Conservation (phyloP, 2,888 invertebrate genomes). For the Boloria euphrosyne region DNA sequence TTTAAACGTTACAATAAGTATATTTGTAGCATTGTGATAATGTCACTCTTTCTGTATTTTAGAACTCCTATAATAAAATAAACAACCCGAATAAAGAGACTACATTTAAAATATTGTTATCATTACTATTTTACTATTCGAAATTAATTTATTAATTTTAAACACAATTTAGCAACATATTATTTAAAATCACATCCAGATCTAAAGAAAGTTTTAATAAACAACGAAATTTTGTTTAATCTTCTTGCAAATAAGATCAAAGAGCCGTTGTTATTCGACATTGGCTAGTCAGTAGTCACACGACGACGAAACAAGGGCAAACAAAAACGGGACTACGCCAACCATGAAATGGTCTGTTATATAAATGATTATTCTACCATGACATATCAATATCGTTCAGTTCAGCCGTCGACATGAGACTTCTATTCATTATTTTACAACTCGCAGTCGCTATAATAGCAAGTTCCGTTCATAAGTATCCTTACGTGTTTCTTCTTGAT, state of each 20-base stretch:
- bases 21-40: neutral
- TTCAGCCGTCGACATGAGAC: constrained; percentile 60
- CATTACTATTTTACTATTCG: too few species aligned
- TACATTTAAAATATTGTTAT: too few species aligned
- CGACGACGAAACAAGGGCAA: constrained; percentile 58
- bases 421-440: constrained; percentile 52
- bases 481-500: constrained; percentile 70
- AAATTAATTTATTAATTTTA: too few species aligned
- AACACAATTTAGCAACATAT: neutral
- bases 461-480: constrained; percentile 72
- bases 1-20: neutral
- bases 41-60: neutral
- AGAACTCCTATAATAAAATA: neutral
- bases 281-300: constrained; percentile 66
- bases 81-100: neutral
- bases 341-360: constrained; percentile 68
- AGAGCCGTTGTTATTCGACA: constrained; percentile 52
- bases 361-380: constrained; percentile 70
- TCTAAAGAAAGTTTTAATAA: constrained; percentile 35
- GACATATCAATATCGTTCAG: constrained; percentile 56
- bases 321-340: constrained; percentile 63
- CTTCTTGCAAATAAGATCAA: constrained; percentile 55
- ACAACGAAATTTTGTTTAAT: constrained; percentile 45
- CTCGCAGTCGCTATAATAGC: constrained; percentile 50
- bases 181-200: neutral